Conservation (phyloP, 2,888 invertebrate species). For the Tenthredo notha region DNA sequence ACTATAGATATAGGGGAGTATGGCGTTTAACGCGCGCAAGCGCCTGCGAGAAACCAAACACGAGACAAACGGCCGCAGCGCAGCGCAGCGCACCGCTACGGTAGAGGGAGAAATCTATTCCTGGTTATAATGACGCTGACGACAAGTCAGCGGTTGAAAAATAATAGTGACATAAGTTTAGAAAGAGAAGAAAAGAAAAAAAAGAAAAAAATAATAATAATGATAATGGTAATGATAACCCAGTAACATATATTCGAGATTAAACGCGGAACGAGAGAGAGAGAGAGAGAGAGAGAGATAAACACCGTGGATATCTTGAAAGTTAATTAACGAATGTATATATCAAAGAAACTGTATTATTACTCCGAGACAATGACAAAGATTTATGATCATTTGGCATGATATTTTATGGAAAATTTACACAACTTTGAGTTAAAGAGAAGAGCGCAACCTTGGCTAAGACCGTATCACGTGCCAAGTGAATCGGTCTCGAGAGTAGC, state of each 20-base stretch:
- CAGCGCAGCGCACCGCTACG: not conserved
- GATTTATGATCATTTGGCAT: conserved; percentile 20
- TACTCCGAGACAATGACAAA: not conserved
- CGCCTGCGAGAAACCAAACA: not conserved
- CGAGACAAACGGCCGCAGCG: conserved; percentile 2
- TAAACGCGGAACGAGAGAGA: not conserved
- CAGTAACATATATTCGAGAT: not conserved
- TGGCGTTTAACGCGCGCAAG: not conserved
- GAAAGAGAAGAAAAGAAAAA: not conserved
- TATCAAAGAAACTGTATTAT: not conserved
- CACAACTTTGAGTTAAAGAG: not conserved
- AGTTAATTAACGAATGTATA: not conserved
- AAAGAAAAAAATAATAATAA: not conserved
- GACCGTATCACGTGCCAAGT: conserved; percentile 37
- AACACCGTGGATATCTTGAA: not conserved
- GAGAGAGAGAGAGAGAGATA: not conserved
- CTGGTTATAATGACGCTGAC: conserved; percentile 50
- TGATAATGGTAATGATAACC: not conserved
- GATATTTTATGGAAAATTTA: conserved; percentile 41
- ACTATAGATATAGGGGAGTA: not conserved
- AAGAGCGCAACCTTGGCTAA: conserved; percentile 33
- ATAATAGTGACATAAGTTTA: conserved; percentile 5
- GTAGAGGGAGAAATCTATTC: conserved; percentile 34
- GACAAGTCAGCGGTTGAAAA: conserved; percentile 18
- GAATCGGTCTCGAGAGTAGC: conserved; percentile 26